Base-by-base conservation (phyloP, 1,140 invertebrate genomes). In the Chelonus insularis region DNA sequence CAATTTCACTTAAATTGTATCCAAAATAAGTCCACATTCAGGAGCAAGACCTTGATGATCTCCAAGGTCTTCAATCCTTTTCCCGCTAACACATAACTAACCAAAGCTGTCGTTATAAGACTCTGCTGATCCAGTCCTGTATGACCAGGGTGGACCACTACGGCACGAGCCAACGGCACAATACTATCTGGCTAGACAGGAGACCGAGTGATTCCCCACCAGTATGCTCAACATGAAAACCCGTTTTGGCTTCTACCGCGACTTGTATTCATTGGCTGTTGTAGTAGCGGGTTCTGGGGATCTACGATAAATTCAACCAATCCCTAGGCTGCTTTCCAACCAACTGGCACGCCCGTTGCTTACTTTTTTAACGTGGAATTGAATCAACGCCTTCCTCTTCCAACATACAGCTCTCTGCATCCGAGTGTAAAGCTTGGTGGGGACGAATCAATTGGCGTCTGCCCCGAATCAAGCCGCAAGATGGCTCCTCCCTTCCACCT, bases 401-500 rank as follows among this genome's bases (percentile, higher is more conserved):
- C 12, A 4, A 37, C 18, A 43, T 57, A 72, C 70, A 73, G 69
- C 68, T 68, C 68, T 65, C 29, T 14, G 14, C 41, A 62, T 60
- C 45, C 52, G 43, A 39, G 45, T 36, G 23, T 18, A 45, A 11
- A 55, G 54, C 41, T 5, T 36, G 52, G 48, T 68, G 72, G 78
- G 76, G 71, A 73, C 71, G 76, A 81, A 82, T 81, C 80, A 82
- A 82, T 82, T 82, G 79, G 70, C 72, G 70, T 70, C 72, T 75
- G 63, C 66, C 74, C 73, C 72, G 71, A 75, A 77, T 77, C 68
- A 70, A 68, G 74, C 78, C 76, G 76, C 80, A 80, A 82, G 80
- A 81, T 82, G 80, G 80, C 80, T 82, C 80, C 80, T 76, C 72
- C 73, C 73, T 74, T 55, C 63, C 66, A 62, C 62, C 63, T 64